A percentile compares a stretch with the other conserved stretches of the same genome.
phyloP scores from a whole-genome alignment of 2,113 vertebrate species.

The Ginglymostoma cirratum region DNA sequence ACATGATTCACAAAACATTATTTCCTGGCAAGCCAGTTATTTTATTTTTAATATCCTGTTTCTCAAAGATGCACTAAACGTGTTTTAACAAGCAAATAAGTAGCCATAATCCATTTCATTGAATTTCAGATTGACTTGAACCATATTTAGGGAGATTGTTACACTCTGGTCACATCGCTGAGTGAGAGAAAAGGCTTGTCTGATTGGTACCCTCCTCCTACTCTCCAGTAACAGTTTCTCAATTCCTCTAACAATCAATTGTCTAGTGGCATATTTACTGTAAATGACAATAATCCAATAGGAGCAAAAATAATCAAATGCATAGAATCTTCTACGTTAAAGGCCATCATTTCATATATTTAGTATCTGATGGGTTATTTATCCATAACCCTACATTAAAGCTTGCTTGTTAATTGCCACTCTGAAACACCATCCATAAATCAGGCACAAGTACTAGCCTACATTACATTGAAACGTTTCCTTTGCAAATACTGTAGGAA shows the following conservation, averaged over 20 bases:
- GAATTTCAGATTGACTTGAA: not conserved
- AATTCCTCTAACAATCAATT: not conserved
- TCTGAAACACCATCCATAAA: not conserved
- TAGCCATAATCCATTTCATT: not conserved
- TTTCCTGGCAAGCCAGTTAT: not conserved
- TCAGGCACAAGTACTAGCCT: not conserved
- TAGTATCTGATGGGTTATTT: not conserved
- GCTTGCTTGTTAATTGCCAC: not conserved
- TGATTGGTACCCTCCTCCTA: not conserved
- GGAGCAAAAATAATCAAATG: not conserved
- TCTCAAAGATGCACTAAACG: not conserved
- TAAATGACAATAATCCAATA: not conserved
- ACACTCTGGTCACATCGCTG: not conserved
- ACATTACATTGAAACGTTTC: not conserved
- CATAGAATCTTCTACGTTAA: not conserved
- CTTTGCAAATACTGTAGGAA: not conserved
- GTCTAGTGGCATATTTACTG: not conserved
- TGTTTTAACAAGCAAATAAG: not conserved
- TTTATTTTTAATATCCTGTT: not conserved
- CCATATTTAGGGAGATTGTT: too few relatives aligned
- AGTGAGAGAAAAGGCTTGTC: not conserved
- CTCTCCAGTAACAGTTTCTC: not conserved
- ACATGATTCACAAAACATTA: not conserved
- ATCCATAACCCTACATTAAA: not conserved
- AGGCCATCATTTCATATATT: too few relatives aligned